Evolutionary conservation across 2,113 vertebrate genomes (phyloP).

Genomic region (Gila orcuttii): DNA sequence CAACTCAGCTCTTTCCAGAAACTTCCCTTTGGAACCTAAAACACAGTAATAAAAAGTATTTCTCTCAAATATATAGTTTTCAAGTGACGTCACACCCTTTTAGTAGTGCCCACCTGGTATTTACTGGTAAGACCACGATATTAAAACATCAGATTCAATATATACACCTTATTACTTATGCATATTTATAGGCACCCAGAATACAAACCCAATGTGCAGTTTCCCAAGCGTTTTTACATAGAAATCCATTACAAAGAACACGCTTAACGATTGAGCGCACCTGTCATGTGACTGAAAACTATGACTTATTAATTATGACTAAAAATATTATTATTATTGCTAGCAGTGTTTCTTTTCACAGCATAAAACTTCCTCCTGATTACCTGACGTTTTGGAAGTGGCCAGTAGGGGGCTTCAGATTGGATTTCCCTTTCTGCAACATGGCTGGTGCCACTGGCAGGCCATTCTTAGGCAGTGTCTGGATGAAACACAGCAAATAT

Average conservation of each 20-base stretch:
- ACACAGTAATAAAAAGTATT: slow-evolving; percentile 35
- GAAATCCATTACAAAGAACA: no score
- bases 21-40: slow-evolving; percentile 60
- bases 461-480: slow-evolving; percentile 56
- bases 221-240: no score
- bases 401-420: slow-evolving; percentile 71
- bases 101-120: no score
- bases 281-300: no score
- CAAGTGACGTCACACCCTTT: no score
- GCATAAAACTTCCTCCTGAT: not conserved
- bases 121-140: no score
- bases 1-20: slow-evolving; percentile 62
- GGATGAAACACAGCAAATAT: slow-evolving; percentile 2
- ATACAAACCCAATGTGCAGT: no score
- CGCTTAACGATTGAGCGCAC: no score
- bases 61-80: not conserved
- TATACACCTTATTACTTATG: no score
- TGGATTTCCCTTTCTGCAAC: slow-evolving; percentile 61
- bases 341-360: not conserved
- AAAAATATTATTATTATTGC: not conserved
- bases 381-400: slow-evolving; percentile 54
- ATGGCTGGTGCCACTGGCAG: slow-evolving; percentile 46
- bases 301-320: no score
- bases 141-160: no score
- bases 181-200: no score